Evolutionary conservation across 2,797 vertebrate genomes (phyloP), one percentile per base, ranked within the genome.

Genomic region (Crocodylus rhombifer): DNA sequence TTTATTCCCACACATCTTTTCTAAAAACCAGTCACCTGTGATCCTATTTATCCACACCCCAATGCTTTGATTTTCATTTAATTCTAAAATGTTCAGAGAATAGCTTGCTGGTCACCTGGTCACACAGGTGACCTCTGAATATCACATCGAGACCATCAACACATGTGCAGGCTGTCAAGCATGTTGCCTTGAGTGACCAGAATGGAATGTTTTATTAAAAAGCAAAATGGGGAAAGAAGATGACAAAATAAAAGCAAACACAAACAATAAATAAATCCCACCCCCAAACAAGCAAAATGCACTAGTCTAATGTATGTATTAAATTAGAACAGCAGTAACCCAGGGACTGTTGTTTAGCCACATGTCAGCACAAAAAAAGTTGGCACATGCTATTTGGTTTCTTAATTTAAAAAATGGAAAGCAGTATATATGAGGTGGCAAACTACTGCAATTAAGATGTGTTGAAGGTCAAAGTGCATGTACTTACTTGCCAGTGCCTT

Each of bases 1-100:
- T 93, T 87, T 92, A 69, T 91, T 95, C 87, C 67, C 69, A 87
- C 30, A 87, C 60, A 67, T 87, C 88, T 71, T 69, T 56, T 94
- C 83, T 87, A 80, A 84, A 94, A 86, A 76, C n/a, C 73, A 84
- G 6, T 25, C 14, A 88, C 36, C 84, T 81, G 6, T 1, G 12
- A 11, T 58, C 56, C n/a, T 88, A 82, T 26, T 77, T 71, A 23
- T 25, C 67, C 33, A 42, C 14, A 12, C 77, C 77, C 51, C 18
- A 77, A 2, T 14, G 61, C 64, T 20, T 85, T 88, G 25, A 80
- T 82, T 51, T 33, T 82, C 1, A 1, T 81, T 51, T 88, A 13
- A 51, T 88, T 95, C 95, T 77, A 57, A 87, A 33, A 10, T 58
- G 60, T 61, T 88, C 63, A 63, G 60, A 74, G 12, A 13, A 84